Base-by-base conservation (phyloP, 2,888 invertebrate species). In the Gasteruption jaculator region DNA sequence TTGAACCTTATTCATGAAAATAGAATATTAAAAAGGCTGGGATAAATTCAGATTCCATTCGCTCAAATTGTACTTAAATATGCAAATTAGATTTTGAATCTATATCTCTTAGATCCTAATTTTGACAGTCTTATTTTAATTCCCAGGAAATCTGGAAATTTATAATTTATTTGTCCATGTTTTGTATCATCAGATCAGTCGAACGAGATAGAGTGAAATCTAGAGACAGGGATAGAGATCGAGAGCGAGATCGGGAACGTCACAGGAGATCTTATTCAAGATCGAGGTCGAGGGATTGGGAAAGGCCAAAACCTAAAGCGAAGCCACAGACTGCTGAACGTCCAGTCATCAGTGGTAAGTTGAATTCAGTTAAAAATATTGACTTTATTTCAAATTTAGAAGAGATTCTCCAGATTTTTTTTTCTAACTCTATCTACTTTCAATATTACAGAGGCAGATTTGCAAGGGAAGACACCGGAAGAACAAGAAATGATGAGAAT, bases 401-500 rank as follows among this genome's bases (percentile, higher is more conserved):
- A 4, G 8, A 33, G 27, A 15, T 7, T 27, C 12, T 6, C 22
- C 30, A 19, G 22, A n/a, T 8, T 16, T 16, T 11, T n/a, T 7
- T 22, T 30, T 15, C 15, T 7, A 27, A 3, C 2, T 10, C 15
- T 11, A 3, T 5, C 4, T 2, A 10, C 25, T 6, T 10, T 12
- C n/a, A 12, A 27, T 30, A 31, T 51, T 50, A 79, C 81, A 61
- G 91, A 89, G 48, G 88, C 89, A 11, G 92, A 93, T 71, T 75
- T 94, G 55, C 87, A 88, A 72, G 93, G 92, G 15, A 91, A 94
- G 73, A 82, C 86, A 16, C 85, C 88, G 2, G 92, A 92, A 59
- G 92, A 93, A 71, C 85, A 90, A 57, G 91, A 91, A 69, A 95
- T 97, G 94, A 83, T 93, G 74, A 88, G 87, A 71, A 74, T 90